Evolutionary conservation across 2,888 invertebrate species (phyloP), one percentile per base, ranked within the genome.

Genomic region (Physocephala rufipes): DNA sequence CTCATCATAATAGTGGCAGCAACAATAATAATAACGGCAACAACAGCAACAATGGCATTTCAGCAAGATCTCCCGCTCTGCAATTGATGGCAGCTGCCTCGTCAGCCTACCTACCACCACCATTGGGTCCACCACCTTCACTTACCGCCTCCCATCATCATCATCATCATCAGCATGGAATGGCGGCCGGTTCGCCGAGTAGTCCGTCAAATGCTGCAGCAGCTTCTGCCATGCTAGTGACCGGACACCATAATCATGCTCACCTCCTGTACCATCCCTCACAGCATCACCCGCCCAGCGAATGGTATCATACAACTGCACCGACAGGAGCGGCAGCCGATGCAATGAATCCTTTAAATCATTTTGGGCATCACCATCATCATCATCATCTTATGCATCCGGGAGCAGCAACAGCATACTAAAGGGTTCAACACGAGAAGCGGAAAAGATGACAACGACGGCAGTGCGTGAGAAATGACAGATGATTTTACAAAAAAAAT

Each of bases 401-500:
- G 36, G 92, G 92, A 13, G 91, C 92, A 55, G 91, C 93, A 71
- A 91, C 92, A 72, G 92, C 92, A 66, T 93, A 93, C 88, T 93
- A 91, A 92, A 89, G 88, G 36, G 36, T 36, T 36, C 9, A 36
- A 36, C 9, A 36, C 9, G 36, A 9, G 9, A 9, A 36, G 36
- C 36, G 49, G 47, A 16, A 47, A 61, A 30, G 59, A 51, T 30
- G 13, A 36, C n/a, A 69, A 59, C 47, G 65, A 19, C 53, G 53
- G 51, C 49, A 26, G 61, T 45, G 19, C 55, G 62, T 21, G 21
- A 45, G 7, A 12, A 26, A 13, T 62, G 62, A 62, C 45, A 43
- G 62, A 21, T 62, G 24, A 43, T 21, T 36, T 36, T 62, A 43
- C 21, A 62, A 7, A 21, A 12, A 26, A 16, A 24, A 21, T 24